phyloP scores from a whole-genome alignment of 2,888 invertebrate genomes.

The Proisotoma minuta region DNA sequence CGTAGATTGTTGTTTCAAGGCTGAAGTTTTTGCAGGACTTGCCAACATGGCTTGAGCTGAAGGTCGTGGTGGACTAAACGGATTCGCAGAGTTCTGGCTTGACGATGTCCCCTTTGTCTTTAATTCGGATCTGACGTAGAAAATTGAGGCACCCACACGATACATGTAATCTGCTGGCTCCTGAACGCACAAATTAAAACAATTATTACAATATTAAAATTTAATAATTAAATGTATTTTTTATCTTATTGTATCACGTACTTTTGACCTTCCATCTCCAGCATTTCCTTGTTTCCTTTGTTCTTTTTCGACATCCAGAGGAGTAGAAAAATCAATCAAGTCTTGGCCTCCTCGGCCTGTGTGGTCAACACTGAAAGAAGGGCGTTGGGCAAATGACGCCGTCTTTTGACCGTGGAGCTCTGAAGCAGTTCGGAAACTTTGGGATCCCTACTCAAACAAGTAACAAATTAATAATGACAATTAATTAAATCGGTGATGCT shows the following conservation, averaged over 20 bases:
- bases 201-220: not conserved
- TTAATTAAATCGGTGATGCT: not conserved
- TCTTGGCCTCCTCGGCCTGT: slow-evolving; percentile 17
- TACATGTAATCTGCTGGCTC: slow-evolving; percentile 41
- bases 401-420: slow-evolving; percentile 20
- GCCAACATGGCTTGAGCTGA: slow-evolving; percentile 31
- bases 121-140: slow-evolving; percentile 43
- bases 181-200: slow-evolving; percentile 8
- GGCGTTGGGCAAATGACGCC: slow-evolving; percentile 4
- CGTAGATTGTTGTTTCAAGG: not conserved
- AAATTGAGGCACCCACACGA: slow-evolving; percentile 46
- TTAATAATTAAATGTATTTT: not conserved
- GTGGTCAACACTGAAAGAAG: not conserved
- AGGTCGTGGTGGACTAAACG: slow-evolving; percentile 46
- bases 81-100: slow-evolving; percentile 20
- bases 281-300: too few relatives aligned
- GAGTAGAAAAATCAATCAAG: slow-evolving; percentile 41
- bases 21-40: not conserved
- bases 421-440: slow-evolving; percentile 34
- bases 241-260: slow-evolving; percentile 1
- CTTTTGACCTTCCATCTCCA: not conserved
- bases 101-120: slow-evolving; percentile 27
- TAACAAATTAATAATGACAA: not conserved
- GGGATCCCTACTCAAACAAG: slow-evolving; percentile 25
- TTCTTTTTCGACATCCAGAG: too few relatives aligned